Conservation (phyloP, 2,888 invertebrate species). For the Hanleya hanleyi region DNA sequence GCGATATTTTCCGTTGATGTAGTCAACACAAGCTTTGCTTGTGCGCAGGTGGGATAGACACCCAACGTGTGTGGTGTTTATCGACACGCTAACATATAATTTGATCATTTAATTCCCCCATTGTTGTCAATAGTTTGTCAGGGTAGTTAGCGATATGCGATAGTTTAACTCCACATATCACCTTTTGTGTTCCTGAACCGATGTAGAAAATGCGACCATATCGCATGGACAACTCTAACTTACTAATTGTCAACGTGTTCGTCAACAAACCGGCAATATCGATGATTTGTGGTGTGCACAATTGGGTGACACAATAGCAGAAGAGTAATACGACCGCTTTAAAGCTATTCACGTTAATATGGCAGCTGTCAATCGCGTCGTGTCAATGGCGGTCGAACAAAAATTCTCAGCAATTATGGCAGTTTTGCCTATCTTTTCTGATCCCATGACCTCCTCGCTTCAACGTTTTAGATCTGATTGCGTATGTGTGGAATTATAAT, state of each 20-base stretch:
- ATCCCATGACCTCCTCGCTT: background rate
- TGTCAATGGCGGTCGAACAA: background rate
- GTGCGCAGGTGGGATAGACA: no score
- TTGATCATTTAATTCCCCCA: background rate
- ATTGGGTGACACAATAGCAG: background rate
- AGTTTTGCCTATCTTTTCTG: background rate
- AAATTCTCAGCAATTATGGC: background rate
- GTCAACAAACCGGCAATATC: background rate
- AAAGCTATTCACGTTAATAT: background rate
- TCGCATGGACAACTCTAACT: slow-evolving; percentile 2
- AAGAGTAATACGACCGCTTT: background rate
- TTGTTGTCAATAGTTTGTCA: background rate
- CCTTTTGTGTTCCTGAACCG: background rate
- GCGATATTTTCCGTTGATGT: no score
- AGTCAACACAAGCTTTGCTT: no score
- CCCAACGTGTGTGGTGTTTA: background rate
- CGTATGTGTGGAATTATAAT: no score
- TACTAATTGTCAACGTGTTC: background rate
- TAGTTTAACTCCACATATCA: background rate
- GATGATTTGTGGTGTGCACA: background rate
- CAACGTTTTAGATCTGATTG: background rate
- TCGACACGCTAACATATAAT: background rate
- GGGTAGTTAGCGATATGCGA: background rate
- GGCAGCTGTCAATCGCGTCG: background rate
- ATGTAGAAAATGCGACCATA: background rate